Evolutionary conservation across 37 sponge, comb jelly and placozoan species (phyloP).

Genomic region (Halisarca cf. caerulea): DNA sequence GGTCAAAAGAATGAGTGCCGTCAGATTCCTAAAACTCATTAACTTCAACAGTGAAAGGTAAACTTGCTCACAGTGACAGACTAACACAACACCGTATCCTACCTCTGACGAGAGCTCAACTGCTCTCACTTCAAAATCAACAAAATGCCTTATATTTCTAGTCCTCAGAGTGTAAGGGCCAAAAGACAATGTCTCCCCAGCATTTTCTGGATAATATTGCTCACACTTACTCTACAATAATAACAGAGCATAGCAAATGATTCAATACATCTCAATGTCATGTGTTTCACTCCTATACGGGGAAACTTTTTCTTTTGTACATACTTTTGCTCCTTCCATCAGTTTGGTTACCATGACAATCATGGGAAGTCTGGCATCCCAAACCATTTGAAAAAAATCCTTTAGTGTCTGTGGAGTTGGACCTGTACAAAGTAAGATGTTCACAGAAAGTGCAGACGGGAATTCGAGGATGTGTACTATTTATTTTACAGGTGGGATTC

Average conservation of each 20-base stretch:
- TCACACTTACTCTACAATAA: constrained; percentile 32
- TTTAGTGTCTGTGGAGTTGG: not conserved
- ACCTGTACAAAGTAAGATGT: not conserved
- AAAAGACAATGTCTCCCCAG: not conserved
- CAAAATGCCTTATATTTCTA: not conserved
- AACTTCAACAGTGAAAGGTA: not conserved
- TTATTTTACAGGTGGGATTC: too few relatives aligned
- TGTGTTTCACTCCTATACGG: too few relatives aligned
- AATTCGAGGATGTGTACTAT: too few relatives aligned
- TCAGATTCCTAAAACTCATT: not conserved
- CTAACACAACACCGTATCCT: not conserved
- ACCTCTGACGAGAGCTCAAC: not conserved
- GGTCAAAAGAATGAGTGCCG: not conserved
- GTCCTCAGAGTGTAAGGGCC: not conserved
- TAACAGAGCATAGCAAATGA: too few relatives aligned
- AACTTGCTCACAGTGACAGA: not conserved
- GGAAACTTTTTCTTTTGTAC: not conserved
- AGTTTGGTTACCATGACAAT: constrained; percentile 8
- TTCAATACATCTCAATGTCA: too few relatives aligned
- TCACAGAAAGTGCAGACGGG: too few relatives aligned
- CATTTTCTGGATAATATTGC: not conserved
- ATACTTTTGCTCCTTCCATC: not conserved
- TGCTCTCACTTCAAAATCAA: constrained; percentile 13
- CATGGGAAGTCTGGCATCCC: constrained; percentile 1
- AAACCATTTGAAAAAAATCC: constrained; percentile 20